These are phyloP conservation scores for Nibea coibor DNA, from an alignment of 2,113 vertebrate genomes.

Conservation along the genomic window DNA sequence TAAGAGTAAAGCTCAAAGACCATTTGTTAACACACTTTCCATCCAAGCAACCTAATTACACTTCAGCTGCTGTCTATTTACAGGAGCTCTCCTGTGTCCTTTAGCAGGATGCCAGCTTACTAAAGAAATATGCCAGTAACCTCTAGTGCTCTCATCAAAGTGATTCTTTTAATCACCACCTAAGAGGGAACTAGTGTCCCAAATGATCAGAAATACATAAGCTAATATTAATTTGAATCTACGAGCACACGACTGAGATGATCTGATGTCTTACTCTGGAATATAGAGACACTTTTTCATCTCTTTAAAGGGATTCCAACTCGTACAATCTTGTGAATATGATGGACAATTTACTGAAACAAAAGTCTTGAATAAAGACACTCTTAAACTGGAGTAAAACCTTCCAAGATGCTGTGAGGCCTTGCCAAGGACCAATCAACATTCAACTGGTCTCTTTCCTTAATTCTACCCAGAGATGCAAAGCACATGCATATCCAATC, in stretches of 20 bases:
- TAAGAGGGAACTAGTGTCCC: not conserved
- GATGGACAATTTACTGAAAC: not conserved
- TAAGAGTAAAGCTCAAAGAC: not conserved
- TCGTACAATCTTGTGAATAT: not conserved
- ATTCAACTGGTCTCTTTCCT: not conserved
- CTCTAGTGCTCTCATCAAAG: not conserved
- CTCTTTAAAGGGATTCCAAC: not conserved
- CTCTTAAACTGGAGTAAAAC: conserved; percentile 1
- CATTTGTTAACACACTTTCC: conserved; percentile 23
- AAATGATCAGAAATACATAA: conserved; percentile 4
- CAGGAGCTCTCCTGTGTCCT: conserved; percentile 4
- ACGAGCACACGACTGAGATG: not conserved
- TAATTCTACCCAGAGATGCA: not conserved
- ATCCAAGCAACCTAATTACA: not conserved
- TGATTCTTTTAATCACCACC: conserved; percentile 1
- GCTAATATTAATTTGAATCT: not conserved
- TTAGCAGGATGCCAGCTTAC: not conserved
- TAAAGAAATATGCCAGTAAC: conserved; percentile 7
- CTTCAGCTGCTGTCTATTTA: conserved; percentile 27
- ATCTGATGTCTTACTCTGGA: not conserved
- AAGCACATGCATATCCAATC: not conserved
- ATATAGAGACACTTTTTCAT: not conserved
- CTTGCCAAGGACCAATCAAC: not conserved
- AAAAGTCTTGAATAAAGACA: not conserved
- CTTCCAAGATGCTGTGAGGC: not conserved